These are phyloP conservation scores for Carcina quercana DNA, from an alignment of 2,888 invertebrate species.

Conservation along the genomic window DNA sequence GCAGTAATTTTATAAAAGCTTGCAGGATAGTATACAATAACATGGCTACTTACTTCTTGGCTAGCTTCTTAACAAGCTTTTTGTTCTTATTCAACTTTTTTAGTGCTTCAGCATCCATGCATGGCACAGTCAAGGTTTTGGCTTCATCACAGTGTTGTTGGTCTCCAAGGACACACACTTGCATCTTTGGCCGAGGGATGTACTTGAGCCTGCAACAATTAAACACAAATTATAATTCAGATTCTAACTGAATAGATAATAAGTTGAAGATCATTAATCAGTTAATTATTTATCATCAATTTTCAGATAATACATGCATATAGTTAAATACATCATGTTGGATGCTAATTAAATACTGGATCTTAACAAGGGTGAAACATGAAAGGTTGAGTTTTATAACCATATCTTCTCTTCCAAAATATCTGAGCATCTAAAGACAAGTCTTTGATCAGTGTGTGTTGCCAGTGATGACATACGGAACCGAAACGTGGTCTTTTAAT, in stretches of 20 bases:
- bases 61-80: conserved; percentile 99
- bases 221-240: neutral
- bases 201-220: conserved; percentile 91
- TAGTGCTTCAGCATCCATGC: conserved; percentile 98
- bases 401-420: too few species aligned
- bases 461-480: too few species aligned
- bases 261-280: neutral
- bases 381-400: too few species aligned
- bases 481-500: too few species aligned
- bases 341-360: too few species aligned
- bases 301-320: conserved; percentile 74
- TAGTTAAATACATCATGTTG: too few species aligned
- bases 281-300: conserved; percentile 55
- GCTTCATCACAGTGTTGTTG: conserved; percentile 99
- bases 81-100: conserved; percentile 99
- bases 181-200: conserved; percentile 98
- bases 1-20: too few species aligned
- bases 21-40: too few species aligned
- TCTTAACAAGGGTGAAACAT: too few species aligned
- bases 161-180: conserved; percentile 98
- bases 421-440: too few species aligned
- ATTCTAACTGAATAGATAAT: neutral
- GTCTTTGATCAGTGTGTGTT: too few species aligned
- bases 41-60: conserved; percentile 82
- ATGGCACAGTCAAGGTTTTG: conserved; percentile 90